A percentile compares a stretch with the other conserved stretches of the same genome.
phyloP scores from a whole-genome alignment of 2,113 vertebrate species.

The Lophotis ruficrista region DNA sequence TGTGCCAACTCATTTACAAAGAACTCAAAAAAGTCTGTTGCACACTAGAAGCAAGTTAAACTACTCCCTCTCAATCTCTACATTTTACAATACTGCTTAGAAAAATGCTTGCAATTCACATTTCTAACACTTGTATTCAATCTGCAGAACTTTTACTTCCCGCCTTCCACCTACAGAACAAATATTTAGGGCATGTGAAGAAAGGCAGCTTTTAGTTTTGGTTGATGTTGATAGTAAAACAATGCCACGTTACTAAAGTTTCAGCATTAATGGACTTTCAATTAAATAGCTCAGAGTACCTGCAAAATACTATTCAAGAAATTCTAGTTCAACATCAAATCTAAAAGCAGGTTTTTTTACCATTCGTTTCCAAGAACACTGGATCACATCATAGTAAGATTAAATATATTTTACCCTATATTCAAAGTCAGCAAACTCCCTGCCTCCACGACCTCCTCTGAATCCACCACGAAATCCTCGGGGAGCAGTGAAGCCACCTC shows the following conservation, averaged over 20 bases:
- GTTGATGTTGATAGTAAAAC: neutral
- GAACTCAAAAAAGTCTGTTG: neutral
- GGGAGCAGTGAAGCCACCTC: constrained; percentile 84
- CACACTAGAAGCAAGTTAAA: neutral
- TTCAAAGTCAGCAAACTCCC: constrained; percentile 94
- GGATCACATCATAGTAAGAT: neutral
- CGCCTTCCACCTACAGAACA: neutral
- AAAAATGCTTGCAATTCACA: neutral
- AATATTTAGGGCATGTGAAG: neutral
- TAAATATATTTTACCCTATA: constrained; percentile 82
- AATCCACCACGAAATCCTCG: constrained; percentile 90
- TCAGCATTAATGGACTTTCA: neutral
- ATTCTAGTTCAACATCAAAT: neutral
- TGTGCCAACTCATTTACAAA: neutral
- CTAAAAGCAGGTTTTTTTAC: neutral
- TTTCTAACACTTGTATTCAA: neutral
- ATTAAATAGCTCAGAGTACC: neutral
- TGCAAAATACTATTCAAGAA: neutral
- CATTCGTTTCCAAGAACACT: neutral
- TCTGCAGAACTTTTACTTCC: neutral
- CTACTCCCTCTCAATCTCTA: neutral
- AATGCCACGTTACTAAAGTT: neutral
- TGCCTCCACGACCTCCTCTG: constrained; percentile 88
- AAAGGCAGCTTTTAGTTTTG: neutral
- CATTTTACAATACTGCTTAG: neutral